phyloP scores from a whole-genome alignment of 2,888 invertebrate genomes.

The Melanargia galathea region DNA sequence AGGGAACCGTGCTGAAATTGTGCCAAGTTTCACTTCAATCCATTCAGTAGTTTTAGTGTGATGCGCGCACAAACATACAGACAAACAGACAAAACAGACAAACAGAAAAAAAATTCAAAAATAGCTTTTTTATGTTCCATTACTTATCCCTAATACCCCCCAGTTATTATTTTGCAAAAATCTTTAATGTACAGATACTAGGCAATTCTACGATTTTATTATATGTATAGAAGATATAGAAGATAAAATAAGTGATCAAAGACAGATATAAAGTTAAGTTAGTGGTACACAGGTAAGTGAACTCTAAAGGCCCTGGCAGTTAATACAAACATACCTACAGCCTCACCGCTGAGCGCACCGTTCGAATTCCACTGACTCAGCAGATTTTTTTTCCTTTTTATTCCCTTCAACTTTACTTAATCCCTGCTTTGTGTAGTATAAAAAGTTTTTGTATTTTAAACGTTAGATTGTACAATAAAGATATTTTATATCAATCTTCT shows the following conservation, averaged over 20 bases:
- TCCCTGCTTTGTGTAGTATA: conserved; percentile 5
- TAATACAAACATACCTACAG: neutral
- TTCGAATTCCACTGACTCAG: conserved; percentile 29
- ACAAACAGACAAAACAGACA: too few species aligned
- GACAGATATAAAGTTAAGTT: neutral
- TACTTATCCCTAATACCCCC: too few species aligned
- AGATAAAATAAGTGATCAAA: too few species aligned
- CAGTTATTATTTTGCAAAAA: too few species aligned
- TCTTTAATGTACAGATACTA: too few species aligned
- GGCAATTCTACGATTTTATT: neutral
- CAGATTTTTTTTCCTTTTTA: conserved; percentile 22
- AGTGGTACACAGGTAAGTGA: conserved; percentile 9
- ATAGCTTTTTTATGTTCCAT: too few species aligned
- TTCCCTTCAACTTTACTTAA: conserved; percentile 20
- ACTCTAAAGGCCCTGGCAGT: conserved; percentile 2
- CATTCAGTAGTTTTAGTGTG: too few species aligned
- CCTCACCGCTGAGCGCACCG: neutral
- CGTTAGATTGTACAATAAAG: neutral
- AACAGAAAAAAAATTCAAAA: too few species aligned
- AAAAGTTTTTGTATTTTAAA: neutral
- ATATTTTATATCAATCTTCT: neutral
- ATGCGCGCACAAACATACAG: too few species aligned
- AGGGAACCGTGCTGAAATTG: too few species aligned
- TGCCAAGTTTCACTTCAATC: too few species aligned
- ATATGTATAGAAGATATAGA: neutral